Base-by-base conservation (phyloP, 2,888 invertebrate species). In the Gastrophysa polygoni region DNA sequence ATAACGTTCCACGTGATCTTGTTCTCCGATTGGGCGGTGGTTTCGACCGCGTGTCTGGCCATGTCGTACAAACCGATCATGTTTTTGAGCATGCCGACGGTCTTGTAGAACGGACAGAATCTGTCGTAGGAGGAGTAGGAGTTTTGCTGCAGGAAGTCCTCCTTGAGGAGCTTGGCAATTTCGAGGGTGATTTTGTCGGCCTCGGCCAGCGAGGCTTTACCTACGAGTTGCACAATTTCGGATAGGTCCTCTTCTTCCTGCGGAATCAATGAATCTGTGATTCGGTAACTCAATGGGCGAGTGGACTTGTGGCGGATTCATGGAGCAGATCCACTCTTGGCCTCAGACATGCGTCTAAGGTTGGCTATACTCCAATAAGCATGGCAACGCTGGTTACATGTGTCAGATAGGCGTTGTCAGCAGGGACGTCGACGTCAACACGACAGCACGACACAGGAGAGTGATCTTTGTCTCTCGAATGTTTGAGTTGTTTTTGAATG, bases 51-150 rank as follows among this genome's bases (percentile, higher is more conserved):
- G 82, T 98, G 98, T 67, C 96, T 90, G 32, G 99, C 91, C 92
- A 98, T 91, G 83, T 99, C 99, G 84, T 98, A 99, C 85, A 99
- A 96, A 57, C 94, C 86, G 78, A 99, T 97, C 83, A 99, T 97
- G 87, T 99, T 99, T 82, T 89, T 91, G 80, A 99, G 82, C 98
- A 99, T 99, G 73, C 97, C 98, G 63, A 96, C 96, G 14, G 98
- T 98, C 87, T 99, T 99, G 88, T 98, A 99, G 88, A 99, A 99
- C 77, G 99, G 99, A 80, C 99, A 99, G 88, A 96, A 98, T 69
- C 98, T 90, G 84, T 96, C 96, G 84, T 96, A 96, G 1, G 93
- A 85, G 2, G 95, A 94, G 83, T 96, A 93, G 83, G 98, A 96
- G 88, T 99, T 99, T 84, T 99, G 99, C 83, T 99, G 99, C 79